Conservation (phyloP, 2,113 vertebrate species). For the Antechinus flavipes region DNA sequence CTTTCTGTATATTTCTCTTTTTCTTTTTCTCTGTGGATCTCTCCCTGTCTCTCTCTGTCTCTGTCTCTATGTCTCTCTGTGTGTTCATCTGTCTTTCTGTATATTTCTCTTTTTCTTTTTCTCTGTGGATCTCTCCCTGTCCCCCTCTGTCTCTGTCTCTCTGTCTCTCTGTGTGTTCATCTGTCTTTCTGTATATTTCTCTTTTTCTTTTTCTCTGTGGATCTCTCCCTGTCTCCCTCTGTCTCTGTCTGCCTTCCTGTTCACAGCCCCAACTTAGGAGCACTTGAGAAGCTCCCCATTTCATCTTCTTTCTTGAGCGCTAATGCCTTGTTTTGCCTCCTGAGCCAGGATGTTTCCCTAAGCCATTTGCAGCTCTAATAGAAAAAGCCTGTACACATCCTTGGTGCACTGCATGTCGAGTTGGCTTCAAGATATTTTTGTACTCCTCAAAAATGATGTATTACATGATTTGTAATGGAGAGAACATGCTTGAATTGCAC, state of each 20-base stretch:
- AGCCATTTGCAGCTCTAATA: conserved; percentile 63
- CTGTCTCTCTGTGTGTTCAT: too few relatives aligned
- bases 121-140: too few relatives aligned
- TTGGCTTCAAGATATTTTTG: conserved; percentile 72
- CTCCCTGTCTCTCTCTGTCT: too few relatives aligned
- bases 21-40: too few relatives aligned
- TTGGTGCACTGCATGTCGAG: conserved; percentile 62
- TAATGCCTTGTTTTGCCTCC: conserved; percentile 35
- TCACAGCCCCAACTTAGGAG: neutral
- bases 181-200: too few relatives aligned
- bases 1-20: too few relatives aligned
- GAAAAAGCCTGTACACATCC: conserved; percentile 64
- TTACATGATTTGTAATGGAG: conserved; percentile 78
- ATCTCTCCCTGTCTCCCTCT: neutral
- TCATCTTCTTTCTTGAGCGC: conserved; percentile 43
- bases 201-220: too few relatives aligned
- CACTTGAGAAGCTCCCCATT: conserved; percentile 34
- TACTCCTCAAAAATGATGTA: conserved; percentile 75
- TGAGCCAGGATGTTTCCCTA: conserved; percentile 60
- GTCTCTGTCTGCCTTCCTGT: neutral
- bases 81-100: neutral
- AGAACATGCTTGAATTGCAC: conserved; percentile 76
- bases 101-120: neutral
- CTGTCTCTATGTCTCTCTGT: too few relatives aligned
- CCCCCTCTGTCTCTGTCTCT: too few relatives aligned